Evolutionary conservation across 1,140 invertebrate species (phyloP).

Genomic region (Ceratina japonica): DNA sequence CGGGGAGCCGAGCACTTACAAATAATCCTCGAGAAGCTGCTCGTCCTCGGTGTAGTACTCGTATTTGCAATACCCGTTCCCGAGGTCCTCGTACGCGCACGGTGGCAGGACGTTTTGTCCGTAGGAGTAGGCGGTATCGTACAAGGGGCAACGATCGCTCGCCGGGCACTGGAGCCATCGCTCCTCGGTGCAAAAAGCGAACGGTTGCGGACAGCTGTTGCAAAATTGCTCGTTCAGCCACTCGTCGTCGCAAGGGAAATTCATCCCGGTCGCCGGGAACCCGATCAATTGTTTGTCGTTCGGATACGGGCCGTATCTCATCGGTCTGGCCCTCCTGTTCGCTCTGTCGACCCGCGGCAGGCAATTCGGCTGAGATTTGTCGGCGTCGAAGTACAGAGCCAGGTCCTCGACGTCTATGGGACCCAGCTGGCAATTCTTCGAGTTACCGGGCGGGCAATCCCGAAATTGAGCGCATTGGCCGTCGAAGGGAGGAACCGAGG

Average conservation of each 20-base stretch:
- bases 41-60: conserved; percentile 52
- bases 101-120: conserved; percentile 49
- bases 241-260: too few species aligned
- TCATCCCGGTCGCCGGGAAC: neutral
- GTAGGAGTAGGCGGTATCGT: conserved; percentile 39
- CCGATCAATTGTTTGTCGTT: neutral
- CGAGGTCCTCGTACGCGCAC: conserved; percentile 51
- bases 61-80: conserved; percentile 16
- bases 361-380: neutral
- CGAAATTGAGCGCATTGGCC: neutral
- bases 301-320: conserved; percentile 3
- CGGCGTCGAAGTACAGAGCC: conserved; percentile 40
- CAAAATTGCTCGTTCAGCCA: conserved; percentile 8
- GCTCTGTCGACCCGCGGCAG: neutral
- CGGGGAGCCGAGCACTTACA: conserved; percentile 64
- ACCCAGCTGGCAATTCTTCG: conserved; percentile 47
- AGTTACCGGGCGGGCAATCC: neutral
- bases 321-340: neutral
- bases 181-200: conserved; percentile 67
- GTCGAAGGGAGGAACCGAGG: neutral
- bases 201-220: conserved; percentile 25
- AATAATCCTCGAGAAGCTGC: conserved; percentile 66
- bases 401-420: conserved; percentile 73
- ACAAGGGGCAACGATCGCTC: conserved; percentile 66
- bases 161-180: conserved; percentile 70